phyloP scores from a whole-genome alignment of 2,888 invertebrate species.

The Patella ulyssiponensis region DNA sequence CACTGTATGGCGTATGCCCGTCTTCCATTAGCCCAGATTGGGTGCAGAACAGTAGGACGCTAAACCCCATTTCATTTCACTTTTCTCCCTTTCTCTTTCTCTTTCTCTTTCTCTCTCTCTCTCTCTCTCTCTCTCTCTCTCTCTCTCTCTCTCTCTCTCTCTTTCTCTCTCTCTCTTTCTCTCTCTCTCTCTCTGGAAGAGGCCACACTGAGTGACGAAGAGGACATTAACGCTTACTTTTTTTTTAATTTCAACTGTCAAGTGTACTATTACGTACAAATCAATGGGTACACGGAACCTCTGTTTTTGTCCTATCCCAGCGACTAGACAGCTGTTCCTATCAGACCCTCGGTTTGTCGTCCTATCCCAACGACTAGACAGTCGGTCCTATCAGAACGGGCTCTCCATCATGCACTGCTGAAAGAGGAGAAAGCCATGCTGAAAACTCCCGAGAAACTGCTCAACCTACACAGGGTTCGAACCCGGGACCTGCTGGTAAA shows the following conservation, averaged over 20 bases:
- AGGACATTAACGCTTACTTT: not conserved
- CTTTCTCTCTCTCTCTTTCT: slow-evolving; percentile 15
- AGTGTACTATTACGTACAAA: not conserved
- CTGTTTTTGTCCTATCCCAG: too few species aligned
- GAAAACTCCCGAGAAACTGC: not conserved
- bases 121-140: not conserved
- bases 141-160: not conserved
- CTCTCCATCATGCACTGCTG: not conserved
- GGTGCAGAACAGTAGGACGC: too few species aligned
- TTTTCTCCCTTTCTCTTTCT: not conserved
- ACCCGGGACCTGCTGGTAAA: too few species aligned
- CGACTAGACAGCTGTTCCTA: too few species aligned
- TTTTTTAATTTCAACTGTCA: not conserved
- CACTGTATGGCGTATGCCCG: too few species aligned
- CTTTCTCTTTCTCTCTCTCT: too few species aligned
- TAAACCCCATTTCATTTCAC: too few species aligned
- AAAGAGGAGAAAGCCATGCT: not conserved
- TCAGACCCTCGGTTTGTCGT: too few species aligned
- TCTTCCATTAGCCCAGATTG: too few species aligned
- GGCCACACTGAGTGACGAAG: not conserved
- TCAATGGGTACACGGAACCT: not conserved
- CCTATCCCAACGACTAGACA: not conserved
- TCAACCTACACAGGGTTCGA: too few species aligned
- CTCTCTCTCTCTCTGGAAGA: not conserved
- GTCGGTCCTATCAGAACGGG: not conserved